Conservation (phyloP, 2,888 invertebrate species). For the Orthosia gothica region DNA sequence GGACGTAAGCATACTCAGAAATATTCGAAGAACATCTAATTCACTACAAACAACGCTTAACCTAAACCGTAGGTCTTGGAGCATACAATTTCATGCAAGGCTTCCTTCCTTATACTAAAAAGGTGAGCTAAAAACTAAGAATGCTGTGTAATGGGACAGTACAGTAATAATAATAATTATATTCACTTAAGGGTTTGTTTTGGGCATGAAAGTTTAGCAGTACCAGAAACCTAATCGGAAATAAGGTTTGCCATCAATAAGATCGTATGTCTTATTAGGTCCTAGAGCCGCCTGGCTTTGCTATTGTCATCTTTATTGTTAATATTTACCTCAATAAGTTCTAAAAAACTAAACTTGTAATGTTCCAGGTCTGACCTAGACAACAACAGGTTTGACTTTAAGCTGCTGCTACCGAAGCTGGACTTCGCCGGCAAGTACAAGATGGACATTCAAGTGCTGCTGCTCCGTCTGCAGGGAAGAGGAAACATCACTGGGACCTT, state of each 20-base stretch:
- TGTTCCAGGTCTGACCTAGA: conserved; percentile 92
- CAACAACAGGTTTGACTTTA: conserved; percentile 93
- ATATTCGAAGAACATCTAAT: no score
- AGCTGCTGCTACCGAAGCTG: conserved; percentile 91
- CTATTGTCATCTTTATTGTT: neutral
- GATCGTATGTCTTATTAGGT: neutral
- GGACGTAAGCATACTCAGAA: no score
- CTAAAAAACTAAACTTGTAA: neutral
- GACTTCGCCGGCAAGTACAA: conserved; percentile 93
- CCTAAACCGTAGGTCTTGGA: no score
- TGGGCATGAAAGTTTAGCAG: neutral
- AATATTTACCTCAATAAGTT: neutral
- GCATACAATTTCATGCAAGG: no score
- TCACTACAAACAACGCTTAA: no score
- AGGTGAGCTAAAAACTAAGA: no score
- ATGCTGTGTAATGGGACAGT: no score
- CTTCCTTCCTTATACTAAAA: no score
- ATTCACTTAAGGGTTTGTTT: no score
- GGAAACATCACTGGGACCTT: conserved; percentile 93
- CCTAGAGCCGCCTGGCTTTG: neutral
- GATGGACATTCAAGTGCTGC: conserved; percentile 93
- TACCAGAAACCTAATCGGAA: neutral
- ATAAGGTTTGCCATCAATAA: neutral
- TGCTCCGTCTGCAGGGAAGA: conserved; percentile 92
- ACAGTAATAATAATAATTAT: no score